Conservation (phyloP, 2,888 invertebrate species). For the Chironomus riparius region DNA sequence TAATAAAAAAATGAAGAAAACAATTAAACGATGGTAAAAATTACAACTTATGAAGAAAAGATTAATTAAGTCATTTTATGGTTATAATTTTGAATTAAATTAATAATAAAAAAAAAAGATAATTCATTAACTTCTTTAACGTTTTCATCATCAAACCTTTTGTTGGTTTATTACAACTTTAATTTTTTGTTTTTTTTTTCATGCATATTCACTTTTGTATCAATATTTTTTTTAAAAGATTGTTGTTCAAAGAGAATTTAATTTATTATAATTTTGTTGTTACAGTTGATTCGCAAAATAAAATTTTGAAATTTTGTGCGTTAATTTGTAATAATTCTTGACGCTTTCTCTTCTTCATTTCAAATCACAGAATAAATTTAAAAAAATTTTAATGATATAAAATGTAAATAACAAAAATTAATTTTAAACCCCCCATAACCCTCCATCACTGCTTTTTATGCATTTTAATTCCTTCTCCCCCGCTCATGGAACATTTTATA, state of each 20-base stretch:
- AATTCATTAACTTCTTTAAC: too few relatives aligned
- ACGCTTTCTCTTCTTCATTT: slow-evolving; percentile 14
- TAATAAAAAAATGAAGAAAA: too few relatives aligned
- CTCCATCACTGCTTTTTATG: background rate
- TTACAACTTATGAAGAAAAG: too few relatives aligned
- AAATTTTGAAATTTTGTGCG: slow-evolving; percentile 6
- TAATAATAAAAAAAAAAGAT: too few relatives aligned
- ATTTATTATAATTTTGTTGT: slow-evolving; percentile 28
- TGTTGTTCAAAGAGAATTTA: background rate
- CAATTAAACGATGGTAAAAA: too few relatives aligned
- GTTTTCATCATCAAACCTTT: too few relatives aligned
- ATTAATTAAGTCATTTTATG: too few relatives aligned
- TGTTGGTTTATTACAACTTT: background rate
- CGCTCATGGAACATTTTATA: background rate
- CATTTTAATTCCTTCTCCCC: background rate
- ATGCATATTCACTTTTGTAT: background rate
- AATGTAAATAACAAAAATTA: background rate
- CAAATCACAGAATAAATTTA: slow-evolving; percentile 5
- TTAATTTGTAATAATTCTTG: slow-evolving; percentile 17
- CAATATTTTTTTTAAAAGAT: background rate
- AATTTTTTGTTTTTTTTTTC: background rate
- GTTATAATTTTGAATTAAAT: too few relatives aligned
- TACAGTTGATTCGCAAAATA: slow-evolving; percentile 17
- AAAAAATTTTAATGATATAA: slow-evolving; percentile 17
- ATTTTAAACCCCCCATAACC: background rate